These are phyloP conservation scores for Acipenser transmontanus DNA, from an alignment of 2,797 vertebrate genomes.

Conservation along the genomic window DNA sequence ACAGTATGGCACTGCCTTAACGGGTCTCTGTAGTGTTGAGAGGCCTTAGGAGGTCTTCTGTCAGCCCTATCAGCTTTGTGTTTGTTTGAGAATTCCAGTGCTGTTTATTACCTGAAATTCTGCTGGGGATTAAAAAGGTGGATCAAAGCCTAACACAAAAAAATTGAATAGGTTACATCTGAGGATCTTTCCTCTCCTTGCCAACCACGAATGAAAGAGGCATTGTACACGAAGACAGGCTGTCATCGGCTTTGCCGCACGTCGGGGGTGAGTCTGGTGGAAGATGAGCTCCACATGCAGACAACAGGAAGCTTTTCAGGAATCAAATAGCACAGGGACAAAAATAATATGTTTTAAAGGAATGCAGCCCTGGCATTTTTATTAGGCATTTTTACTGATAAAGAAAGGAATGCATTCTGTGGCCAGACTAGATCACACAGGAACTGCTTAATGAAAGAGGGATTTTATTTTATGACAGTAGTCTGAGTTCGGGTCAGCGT, in stretches of 20 bases:
- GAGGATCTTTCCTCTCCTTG: not conserved
- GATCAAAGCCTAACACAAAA: not conserved
- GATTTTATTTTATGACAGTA: too few relatives aligned
- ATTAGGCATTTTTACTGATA: constrained; percentile 1
- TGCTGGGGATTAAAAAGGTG: not conserved
- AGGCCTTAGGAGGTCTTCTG: too few relatives aligned
- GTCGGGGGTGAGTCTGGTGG: not conserved
- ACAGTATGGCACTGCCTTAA: too few relatives aligned
- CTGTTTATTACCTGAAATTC: not conserved
- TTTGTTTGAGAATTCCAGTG: not conserved
- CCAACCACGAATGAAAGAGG: not conserved
- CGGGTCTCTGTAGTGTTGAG: too few relatives aligned
- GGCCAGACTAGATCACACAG: too few relatives aligned
- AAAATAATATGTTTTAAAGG: not conserved
- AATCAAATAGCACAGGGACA: not conserved
- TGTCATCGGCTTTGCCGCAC: not conserved
- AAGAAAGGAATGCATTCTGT: not conserved
- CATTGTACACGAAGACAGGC: not conserved
- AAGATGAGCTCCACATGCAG: not conserved
- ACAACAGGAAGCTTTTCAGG: constrained; percentile 1
- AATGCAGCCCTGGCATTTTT: not conserved
- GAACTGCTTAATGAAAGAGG: too few relatives aligned
- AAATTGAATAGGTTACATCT: not conserved
- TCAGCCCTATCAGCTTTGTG: too few relatives aligned
- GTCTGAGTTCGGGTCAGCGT: too few relatives aligned